Conservation (phyloP, 23 tunicate genomes). For the Styela clava region DNA sequence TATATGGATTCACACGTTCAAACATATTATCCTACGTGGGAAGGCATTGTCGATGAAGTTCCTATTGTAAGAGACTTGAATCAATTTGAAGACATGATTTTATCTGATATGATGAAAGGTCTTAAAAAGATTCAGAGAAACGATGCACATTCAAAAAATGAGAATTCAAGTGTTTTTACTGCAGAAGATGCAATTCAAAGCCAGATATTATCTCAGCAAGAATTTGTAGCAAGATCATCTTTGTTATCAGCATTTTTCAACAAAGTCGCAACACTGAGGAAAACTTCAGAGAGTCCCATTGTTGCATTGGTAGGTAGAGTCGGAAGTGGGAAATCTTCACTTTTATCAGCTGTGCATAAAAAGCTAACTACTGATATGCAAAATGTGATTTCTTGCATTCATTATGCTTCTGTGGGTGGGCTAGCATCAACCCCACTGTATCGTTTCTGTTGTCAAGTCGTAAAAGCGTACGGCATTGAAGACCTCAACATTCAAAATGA, state of each 20-base stretch:
- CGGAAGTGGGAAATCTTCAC: slow-evolving; percentile 18
- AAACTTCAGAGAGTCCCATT: neutral
- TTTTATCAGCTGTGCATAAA: neutral
- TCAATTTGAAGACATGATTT: slow-evolving; percentile 28
- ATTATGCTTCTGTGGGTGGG: neutral
- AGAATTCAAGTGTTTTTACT: too few relatives aligned
- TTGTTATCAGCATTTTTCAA: neutral
- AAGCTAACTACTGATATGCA: neutral
- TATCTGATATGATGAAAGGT: slow-evolving; percentile 21
- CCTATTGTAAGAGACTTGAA: slow-evolving; percentile 6
- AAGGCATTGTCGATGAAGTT: slow-evolving; percentile 5
- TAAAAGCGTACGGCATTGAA: neutral
- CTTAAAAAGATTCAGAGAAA: neutral
- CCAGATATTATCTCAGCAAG: neutral
- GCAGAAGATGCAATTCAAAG: neutral
- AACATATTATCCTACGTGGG: slow-evolving; percentile 1
- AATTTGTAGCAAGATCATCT: slow-evolving; percentile 16
- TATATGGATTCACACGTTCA: neutral
- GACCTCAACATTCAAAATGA: slow-evolving; percentile 6
- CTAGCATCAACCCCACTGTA: neutral
- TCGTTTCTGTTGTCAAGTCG: neutral
- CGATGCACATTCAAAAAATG: neutral
- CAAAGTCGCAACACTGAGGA: neutral
- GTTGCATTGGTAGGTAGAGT: slow-evolving; percentile 4
- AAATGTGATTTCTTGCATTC: neutral